phyloP scores from a whole-genome alignment of 2,797 vertebrate species.

The Gallinago stenura region DNA sequence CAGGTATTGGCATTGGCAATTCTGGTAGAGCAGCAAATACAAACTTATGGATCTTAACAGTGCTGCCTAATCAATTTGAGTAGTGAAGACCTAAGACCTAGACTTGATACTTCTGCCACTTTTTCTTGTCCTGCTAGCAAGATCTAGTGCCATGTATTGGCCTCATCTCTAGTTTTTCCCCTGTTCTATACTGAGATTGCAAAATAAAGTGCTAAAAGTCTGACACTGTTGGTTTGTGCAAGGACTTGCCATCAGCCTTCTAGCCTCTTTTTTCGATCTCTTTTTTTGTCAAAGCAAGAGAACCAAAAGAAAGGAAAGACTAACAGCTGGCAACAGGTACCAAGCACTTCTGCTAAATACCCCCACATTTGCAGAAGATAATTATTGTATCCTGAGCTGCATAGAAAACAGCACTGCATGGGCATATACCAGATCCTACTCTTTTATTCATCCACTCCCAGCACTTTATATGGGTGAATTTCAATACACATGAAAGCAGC shows the following conservation, averaged over 20 bases:
- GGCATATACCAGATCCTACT: neutral
- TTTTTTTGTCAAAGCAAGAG: neutral
- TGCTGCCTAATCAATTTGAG: neutral
- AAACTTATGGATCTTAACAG: neutral
- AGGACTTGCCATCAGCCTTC: neutral
- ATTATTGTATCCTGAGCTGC: neutral
- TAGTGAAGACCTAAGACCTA: neutral
- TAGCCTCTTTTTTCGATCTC: neutral
- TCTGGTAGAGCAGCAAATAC: neutral
- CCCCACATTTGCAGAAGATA: neutral
- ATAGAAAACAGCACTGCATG: neutral
- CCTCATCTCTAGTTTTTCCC: neutral
- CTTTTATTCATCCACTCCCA: neutral
- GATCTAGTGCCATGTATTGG: neutral
- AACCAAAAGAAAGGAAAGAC: neutral
- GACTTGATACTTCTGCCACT: neutral
- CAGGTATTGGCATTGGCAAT: neutral
- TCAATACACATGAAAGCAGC: neutral
- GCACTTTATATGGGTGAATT: neutral
- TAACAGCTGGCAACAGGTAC: neutral
- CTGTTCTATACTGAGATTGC: accelerated
- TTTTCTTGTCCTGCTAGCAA: neutral
- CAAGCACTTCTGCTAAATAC: neutral
- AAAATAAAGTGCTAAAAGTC: neutral
- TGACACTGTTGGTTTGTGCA: neutral